These are phyloP conservation scores for Mus spretus DNA, from an alignment of 2,797 vertebrate species.

Conservation along the genomic window DNA sequence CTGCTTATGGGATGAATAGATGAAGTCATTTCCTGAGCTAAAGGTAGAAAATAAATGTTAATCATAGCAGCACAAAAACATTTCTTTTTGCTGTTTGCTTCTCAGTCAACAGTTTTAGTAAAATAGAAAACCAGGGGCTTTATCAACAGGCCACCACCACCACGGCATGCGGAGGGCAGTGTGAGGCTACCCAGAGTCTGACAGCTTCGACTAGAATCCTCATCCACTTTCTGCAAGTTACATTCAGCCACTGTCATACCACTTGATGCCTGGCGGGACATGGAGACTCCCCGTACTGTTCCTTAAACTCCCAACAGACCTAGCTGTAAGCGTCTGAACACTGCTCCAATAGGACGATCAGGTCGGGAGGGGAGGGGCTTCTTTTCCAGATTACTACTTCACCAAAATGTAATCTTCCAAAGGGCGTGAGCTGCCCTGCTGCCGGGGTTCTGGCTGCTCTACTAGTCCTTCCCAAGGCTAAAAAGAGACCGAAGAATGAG, in stretches of 20 bases:
- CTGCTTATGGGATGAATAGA: constrained; percentile 85
- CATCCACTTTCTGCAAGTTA: constrained; percentile 85
- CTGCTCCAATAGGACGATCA: constrained; percentile 59
- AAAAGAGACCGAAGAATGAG: constrained; percentile 67
- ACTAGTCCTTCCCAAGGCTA: constrained; percentile 65
- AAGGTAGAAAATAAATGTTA: constrained; percentile 89
- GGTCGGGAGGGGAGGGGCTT: background rate
- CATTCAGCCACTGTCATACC: constrained; percentile 87
- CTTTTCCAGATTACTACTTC: constrained; percentile 35
- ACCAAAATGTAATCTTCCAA: constrained; percentile 53
- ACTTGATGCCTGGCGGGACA: constrained; percentile 66
- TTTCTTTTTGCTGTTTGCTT: constrained; percentile 80
- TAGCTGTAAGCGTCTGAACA: constrained; percentile 72
- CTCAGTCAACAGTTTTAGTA: constrained; percentile 85
- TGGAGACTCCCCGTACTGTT: constrained; percentile 58
- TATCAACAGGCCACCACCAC: constrained; percentile 46
- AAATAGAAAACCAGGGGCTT: constrained; percentile 87
- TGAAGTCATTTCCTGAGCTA: constrained; percentile 91
- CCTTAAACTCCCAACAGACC: constrained; percentile 70
- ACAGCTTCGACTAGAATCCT: constrained; percentile 83
- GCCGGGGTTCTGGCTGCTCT: background rate
- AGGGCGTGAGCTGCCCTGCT: constrained; percentile 2
- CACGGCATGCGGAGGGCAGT: constrained; percentile 76
- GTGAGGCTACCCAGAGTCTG: constrained; percentile 79
- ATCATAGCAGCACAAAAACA: constrained; percentile 89